Evolutionary conservation across 2,113 vertebrate species (phyloP).

Genomic region (Calypte anna): DNA sequence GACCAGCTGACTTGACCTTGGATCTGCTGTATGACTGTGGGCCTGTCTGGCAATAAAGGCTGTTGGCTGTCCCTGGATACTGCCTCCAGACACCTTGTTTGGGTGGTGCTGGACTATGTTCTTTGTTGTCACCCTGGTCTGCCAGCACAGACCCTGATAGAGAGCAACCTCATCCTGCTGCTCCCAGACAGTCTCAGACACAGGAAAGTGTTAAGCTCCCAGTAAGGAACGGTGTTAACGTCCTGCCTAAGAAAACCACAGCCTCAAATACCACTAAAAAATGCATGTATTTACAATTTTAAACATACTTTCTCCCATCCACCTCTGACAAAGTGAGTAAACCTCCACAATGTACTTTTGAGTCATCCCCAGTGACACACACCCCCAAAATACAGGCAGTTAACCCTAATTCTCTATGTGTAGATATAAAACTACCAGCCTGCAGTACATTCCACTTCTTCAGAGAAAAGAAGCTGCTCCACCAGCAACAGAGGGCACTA

Average conservation of each 20-base stretch:
- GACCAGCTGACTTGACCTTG: background rate
- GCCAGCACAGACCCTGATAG: background rate
- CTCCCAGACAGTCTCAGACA: background rate
- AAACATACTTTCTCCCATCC: background rate
- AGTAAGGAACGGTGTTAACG: background rate
- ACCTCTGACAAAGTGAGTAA: background rate
- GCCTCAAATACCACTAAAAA: background rate
- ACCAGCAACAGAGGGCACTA: background rate
- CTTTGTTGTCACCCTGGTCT: background rate
- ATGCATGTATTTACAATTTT: background rate
- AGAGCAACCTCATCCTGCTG: background rate
- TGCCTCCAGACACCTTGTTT: background rate
- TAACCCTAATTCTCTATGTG: background rate
- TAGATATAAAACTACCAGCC: background rate
- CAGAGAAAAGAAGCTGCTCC: background rate
- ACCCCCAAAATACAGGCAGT: background rate
- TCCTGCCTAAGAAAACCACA: background rate
- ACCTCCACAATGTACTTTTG: background rate
- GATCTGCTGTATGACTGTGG: background rate
- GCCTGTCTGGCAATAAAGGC: background rate
- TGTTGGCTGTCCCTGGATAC: background rate
- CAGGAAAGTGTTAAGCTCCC: background rate
- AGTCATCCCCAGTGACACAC: background rate
- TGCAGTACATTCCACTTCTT: background rate
- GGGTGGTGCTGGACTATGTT: no score